A percentile compares a stretch with the other conserved stretches of the same genome.
phyloP scores from a whole-genome alignment of 2,113 vertebrate genomes.

The Xiphias gladius region DNA sequence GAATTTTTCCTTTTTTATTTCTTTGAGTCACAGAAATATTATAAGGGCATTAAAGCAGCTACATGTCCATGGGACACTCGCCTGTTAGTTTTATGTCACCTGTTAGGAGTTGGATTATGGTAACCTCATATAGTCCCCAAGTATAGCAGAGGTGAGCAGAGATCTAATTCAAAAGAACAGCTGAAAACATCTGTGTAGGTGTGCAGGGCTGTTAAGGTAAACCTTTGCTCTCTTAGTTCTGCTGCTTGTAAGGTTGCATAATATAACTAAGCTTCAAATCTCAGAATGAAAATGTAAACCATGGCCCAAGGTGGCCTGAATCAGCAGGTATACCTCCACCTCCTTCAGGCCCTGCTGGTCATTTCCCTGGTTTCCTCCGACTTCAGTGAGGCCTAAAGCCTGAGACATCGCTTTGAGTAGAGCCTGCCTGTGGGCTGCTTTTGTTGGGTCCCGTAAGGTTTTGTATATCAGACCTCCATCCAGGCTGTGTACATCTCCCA shows the following conservation, averaged over 20 bases:
- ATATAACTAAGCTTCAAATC: neutral
- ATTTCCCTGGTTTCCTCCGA: conserved; percentile 51
- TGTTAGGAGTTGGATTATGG: no score
- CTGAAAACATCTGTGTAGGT: neutral
- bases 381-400: conserved; percentile 77
- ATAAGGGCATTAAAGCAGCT: no score
- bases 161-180: no score
- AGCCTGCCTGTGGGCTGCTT: conserved; percentile 62
- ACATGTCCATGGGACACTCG: no score
- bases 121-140: no score
- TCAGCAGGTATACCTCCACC: conserved; percentile 84
- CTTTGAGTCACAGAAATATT: no score
- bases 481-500: conserved; percentile 72
- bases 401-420: conserved; percentile 85
- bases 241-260: neutral
- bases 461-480: conserved; percentile 81
- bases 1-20: no score
- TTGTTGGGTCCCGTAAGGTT: conserved; percentile 75
- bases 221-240: neutral
- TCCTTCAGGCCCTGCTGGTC: conserved; percentile 81
- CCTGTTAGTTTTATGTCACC: no score
- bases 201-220: neutral
- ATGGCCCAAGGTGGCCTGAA: neutral
- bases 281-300: neutral
- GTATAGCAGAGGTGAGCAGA: no score